These are phyloP conservation scores for Drosophila ercepeae DNA, from an alignment of 1,140 invertebrate genomes.

Conservation along the genomic window DNA sequence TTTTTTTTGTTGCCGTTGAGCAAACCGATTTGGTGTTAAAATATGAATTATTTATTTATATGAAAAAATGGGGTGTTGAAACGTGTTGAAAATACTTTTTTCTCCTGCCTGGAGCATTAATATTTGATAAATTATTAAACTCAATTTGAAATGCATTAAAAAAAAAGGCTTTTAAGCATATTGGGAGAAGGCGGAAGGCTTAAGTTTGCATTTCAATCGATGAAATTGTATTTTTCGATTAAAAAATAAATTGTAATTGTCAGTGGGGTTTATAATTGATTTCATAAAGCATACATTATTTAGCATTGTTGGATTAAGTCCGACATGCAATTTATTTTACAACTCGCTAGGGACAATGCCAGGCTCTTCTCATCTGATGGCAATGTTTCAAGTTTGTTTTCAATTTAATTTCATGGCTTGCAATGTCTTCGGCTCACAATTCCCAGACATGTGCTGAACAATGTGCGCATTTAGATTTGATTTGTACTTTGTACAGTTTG, in stretches of 20 bases:
- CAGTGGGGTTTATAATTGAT: too few relatives aligned
- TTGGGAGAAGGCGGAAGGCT: not conserved
- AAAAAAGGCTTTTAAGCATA: not conserved
- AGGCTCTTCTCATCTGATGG: not conserved
- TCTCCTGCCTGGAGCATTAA: not conserved
- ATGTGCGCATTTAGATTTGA: constrained; percentile 53
- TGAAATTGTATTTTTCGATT: not conserved
- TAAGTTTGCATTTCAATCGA: not conserved
- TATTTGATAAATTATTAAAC: not conserved
- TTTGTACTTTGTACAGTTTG: constrained; percentile 40
- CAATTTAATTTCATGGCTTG: constrained; percentile 13
- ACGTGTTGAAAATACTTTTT: not conserved
- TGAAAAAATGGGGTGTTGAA: not conserved
- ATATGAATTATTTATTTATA: constrained; percentile 7
- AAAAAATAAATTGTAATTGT: not conserved
- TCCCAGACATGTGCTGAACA: constrained; percentile 19
- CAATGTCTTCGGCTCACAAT: constrained; percentile 9
- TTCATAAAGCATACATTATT: not conserved
- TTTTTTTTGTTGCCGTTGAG: not conserved
- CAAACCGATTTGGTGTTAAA: constrained; percentile 4
- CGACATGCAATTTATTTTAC: not conserved
- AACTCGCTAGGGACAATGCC: not conserved
- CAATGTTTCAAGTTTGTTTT: constrained; percentile 31
- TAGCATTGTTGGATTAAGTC: not conserved
- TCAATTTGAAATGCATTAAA: constrained; percentile 1